A percentile compares a stretch with the other conserved stretches of the same genome.
These are phyloP conservation scores for Pyrrhosoma nymphula DNA, from an alignment of 2,888 invertebrate species.

Conservation along the genomic window DNA sequence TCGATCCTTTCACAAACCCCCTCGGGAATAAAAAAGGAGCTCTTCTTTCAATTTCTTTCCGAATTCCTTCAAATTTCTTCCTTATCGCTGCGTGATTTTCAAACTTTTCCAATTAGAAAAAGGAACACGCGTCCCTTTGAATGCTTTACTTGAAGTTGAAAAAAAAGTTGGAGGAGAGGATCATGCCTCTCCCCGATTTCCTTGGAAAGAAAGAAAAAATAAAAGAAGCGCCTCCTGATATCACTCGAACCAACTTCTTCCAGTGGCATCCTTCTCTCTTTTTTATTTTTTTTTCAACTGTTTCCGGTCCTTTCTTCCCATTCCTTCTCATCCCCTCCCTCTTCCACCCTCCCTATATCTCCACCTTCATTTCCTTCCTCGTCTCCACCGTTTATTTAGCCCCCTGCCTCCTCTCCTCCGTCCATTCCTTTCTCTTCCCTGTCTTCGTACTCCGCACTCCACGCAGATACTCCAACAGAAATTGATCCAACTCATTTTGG, in stretches of 20 bases:
- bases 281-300: not conserved
- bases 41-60: conserved; percentile 11
- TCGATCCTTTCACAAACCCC: not conserved
- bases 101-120: conserved; percentile 39
- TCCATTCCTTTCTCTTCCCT: not conserved
- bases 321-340: not conserved
- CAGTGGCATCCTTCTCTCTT: not conserved
- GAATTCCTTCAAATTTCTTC: conserved; percentile 24
- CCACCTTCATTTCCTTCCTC: not conserved
- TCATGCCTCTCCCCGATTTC: not conserved
- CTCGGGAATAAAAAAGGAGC: not conserved
- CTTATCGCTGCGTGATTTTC: conserved; percentile 19
- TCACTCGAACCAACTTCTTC: conserved; percentile 28
- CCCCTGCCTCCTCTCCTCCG: not conserved
- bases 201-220: not conserved
- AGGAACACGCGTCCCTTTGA: conserved; percentile 22
- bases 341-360: not conserved
- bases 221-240: conserved; percentile 25
- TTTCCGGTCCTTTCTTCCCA: not conserved
- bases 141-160: conserved; percentile 12
- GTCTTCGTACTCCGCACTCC: too few relatives aligned
- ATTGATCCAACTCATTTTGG: conserved; percentile 34
- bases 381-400: not conserved
- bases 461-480: not conserved
- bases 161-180: not conserved